A percentile compares a stretch with the other conserved stretches of the same genome.
Evolutionary conservation across 2,888 invertebrate species (phyloP).

Genomic region (Periphyllus acericola): DNA sequence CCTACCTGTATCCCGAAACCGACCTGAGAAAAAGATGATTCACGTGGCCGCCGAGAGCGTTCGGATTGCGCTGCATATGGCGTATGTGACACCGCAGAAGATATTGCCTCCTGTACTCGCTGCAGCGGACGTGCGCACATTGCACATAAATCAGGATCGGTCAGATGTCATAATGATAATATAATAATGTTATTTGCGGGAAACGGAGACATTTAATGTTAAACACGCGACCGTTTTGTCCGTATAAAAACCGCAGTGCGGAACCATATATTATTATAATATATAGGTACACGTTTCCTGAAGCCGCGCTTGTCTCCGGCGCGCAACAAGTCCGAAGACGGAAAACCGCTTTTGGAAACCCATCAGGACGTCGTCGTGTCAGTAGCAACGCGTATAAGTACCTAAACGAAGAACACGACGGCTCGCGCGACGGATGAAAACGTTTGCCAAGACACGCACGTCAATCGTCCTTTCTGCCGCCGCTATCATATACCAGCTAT

Average conservation of each 20-base stretch:
- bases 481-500: background rate
- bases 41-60: background rate
- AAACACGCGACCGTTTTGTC: too few species aligned
- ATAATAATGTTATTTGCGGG: background rate
- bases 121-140: background rate
- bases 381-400: background rate
- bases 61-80: background rate
- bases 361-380: constrained; percentile 22
- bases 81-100: background rate
- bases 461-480: background rate
- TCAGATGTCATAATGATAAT: background rate
- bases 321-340: background rate
- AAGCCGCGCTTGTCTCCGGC: too few species aligned
- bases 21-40: background rate
- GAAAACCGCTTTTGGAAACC: constrained; percentile 20
- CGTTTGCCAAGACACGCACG: background rate
- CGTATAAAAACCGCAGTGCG: background rate
- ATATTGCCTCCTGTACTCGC: background rate
- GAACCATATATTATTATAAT: too few species aligned
- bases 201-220: background rate
- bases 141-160: background rate
- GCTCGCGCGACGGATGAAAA: background rate
- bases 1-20: too few species aligned
- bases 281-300: too few species aligned
- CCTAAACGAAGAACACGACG: too few species aligned